Percentiles rank a stretch among this genome's conserved stretches.
phyloP scores from a whole-genome alignment of 2,888 invertebrate species.

The Temnothorax ravouxi region DNA sequence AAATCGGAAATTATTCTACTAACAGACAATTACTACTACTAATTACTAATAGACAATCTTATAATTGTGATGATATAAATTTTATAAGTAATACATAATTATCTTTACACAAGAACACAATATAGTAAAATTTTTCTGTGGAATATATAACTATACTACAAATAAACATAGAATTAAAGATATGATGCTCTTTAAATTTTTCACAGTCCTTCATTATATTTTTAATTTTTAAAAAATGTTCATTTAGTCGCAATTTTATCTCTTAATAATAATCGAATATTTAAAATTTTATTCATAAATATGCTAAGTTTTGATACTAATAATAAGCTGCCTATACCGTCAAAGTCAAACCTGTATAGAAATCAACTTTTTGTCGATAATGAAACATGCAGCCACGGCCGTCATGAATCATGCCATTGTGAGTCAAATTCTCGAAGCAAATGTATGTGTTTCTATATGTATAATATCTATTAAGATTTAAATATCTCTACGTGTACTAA shows the following conservation, averaged over 20 bases:
- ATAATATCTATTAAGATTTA: not conserved
- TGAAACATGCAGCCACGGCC: conserved; percentile 11
- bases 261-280: not conserved
- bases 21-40: too few relatives aligned
- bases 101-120: not conserved
- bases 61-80: not conserved
- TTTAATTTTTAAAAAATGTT: not conserved
- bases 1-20: not conserved
- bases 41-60: too few relatives aligned
- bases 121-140: not conserved
- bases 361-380: not conserved
- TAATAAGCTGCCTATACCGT: not conserved
- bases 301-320: not conserved
- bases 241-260: not conserved
- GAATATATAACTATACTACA: not conserved
- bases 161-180: not conserved
- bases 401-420: conserved; percentile 27
- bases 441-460: not conserved
- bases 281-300: not conserved
- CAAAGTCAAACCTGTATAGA: not conserved
- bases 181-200: not conserved
- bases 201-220: not conserved
- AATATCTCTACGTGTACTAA: not conserved
- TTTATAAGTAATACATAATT: not conserved
- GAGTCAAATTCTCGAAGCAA: conserved; percentile 1